phyloP scores from a whole-genome alignment of 2,797 vertebrate genomes.

The Enteromius anoplus region DNA sequence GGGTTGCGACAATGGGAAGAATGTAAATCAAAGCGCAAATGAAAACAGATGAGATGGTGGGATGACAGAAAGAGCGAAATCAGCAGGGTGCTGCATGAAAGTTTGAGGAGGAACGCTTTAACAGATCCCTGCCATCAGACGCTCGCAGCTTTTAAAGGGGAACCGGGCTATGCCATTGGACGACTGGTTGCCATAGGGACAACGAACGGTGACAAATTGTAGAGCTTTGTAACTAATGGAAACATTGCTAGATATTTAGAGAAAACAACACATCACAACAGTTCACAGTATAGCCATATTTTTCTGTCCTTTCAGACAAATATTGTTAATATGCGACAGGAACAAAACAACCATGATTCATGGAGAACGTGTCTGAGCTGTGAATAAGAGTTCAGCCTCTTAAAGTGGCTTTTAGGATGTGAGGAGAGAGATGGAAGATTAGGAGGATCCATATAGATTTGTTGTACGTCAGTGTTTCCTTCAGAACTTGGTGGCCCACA shows the following conservation, averaged over 20 bases:
- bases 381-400: not conserved
- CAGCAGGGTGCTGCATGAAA: not conserved
- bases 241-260: slow-evolving; percentile 29
- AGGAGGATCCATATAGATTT: slow-evolving; percentile 10
- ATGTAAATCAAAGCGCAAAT: slow-evolving; percentile 43
- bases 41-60: slow-evolving; percentile 20
- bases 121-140: slow-evolving; percentile 57
- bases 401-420: slow-evolving; percentile 9
- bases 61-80: slow-evolving; percentile 30
- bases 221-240: slow-evolving; percentile 57
- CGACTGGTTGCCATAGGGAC: slow-evolving; percentile 76
- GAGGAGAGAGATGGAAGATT: not conserved
- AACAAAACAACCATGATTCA: slow-evolving; percentile 24
- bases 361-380: not conserved
- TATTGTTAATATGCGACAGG: slow-evolving; percentile 10
- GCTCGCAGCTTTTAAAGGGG: slow-evolving; percentile 41
- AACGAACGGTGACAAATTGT: slow-evolving; percentile 62
- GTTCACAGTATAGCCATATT: slow-evolving; percentile 8
- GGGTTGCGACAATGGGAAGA: not conserved
- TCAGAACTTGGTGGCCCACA: not conserved
- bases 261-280: not conserved
- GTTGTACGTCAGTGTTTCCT: not conserved
- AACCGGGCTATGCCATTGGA: slow-evolving; percentile 60
- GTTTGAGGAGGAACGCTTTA: slow-evolving; percentile 20
- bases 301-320: not conserved